Evolutionary conservation across 2,888 invertebrate genomes (phyloP).

Genomic region (Phengaris alcon): DNA sequence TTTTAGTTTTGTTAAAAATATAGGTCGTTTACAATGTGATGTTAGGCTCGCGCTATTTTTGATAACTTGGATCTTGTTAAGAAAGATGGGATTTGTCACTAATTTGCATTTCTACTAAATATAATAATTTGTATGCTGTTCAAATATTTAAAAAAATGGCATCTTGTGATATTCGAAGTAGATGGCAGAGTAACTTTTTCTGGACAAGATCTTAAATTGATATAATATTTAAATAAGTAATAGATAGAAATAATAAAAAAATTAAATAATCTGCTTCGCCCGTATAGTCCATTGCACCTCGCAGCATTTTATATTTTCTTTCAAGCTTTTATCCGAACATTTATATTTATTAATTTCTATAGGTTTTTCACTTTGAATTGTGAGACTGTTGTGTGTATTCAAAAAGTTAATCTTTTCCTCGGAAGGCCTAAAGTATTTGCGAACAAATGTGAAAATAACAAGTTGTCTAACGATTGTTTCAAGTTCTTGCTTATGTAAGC

Average conservation of each 20-base stretch:
- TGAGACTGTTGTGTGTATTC: slow-evolving; percentile 1
- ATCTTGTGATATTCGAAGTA: not conserved
- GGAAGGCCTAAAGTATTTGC: slow-evolving; percentile 16
- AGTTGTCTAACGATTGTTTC: not conserved
- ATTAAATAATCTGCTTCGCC: not conserved
- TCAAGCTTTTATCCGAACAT: slow-evolving; percentile 29
- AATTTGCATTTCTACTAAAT: not conserved
- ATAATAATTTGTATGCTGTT: not conserved
- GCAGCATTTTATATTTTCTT: slow-evolving; percentile 40
- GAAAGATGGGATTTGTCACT: not conserved
- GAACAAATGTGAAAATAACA: not conserved
- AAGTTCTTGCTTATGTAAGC: not conserved
- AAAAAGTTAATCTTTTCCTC: not conserved
- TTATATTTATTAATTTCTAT: slow-evolving; percentile 31
- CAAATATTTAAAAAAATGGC: not conserved
- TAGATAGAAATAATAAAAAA: slow-evolving; percentile 19
- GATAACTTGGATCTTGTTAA: slow-evolving; percentile 18
- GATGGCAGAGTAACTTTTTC: not conserved
- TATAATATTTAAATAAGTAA: not conserved
- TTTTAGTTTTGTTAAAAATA: slow-evolving; percentile 6
- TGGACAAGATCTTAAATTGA: not conserved
- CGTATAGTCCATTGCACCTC: slow-evolving; percentile 40
- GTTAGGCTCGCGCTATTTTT: slow-evolving; percentile 1
- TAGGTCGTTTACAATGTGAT: slow-evolving; percentile 12
- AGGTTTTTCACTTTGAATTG: not conserved